Percentiles rank a stretch among this genome's conserved stretches.
Evolutionary conservation across 2,113 vertebrate genomes (phyloP).

Genomic region (Budorcas taxicolor): DNA sequence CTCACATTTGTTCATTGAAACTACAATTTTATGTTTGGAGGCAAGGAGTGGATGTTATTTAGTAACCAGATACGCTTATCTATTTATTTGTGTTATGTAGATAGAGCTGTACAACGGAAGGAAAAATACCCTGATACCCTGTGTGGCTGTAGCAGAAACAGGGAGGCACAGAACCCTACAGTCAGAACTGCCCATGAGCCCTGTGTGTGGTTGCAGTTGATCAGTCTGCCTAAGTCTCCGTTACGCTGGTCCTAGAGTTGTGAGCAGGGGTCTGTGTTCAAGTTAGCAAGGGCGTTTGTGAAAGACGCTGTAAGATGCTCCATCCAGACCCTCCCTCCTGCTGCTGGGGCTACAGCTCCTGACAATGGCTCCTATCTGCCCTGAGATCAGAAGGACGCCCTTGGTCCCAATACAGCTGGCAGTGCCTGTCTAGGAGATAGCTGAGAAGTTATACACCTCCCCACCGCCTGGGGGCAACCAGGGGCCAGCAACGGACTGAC

Average conservation of each 20-base stretch:
- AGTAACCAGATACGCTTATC: not conserved
- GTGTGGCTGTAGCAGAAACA: not conserved
- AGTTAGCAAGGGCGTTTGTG: not conserved
- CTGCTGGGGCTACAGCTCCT: not conserved
- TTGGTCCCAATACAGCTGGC: no score
- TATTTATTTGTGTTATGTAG: not conserved
- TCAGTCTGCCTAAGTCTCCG: not conserved
- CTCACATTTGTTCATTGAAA: not conserved
- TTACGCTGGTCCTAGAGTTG: not conserved
- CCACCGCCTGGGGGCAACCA: not conserved
- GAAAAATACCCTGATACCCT: not conserved
- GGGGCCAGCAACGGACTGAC: not conserved
- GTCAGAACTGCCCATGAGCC: not conserved
- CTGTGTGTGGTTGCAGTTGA: not conserved
- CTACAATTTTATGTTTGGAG: not conserved
- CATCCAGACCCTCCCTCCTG: not conserved
- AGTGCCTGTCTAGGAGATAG: not conserved
- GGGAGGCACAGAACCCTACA: not conserved
- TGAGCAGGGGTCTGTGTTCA: accelerated
- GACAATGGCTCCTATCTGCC: not conserved
- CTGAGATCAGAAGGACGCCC: not conserved
- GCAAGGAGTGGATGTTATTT: not conserved
- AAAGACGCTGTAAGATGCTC: not conserved
- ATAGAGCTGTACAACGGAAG: not conserved
- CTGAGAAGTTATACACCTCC: not conserved